Evolutionary conservation across 1,140 invertebrate genomes (phyloP), one percentile per base, ranked within the genome.

Genomic region (Drosophila bipectinata): DNA sequence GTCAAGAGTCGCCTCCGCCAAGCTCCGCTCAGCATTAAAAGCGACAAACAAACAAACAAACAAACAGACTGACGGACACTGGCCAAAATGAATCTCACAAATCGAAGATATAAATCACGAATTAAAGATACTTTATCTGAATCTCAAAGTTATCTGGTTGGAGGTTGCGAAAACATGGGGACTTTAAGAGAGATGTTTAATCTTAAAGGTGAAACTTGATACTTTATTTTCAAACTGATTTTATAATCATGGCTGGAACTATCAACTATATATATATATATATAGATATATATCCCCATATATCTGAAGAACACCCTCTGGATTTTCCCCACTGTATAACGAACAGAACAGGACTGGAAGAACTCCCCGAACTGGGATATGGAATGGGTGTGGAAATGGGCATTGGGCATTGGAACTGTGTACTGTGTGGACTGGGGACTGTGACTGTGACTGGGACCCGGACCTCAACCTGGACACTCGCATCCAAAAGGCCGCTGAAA

Each of bases 11-110:
- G 78, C 67, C 77, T 68, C 57, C 57, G 64, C 72, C 64, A 39
- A 15, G 14, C 37, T 41, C 37, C 44, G 64, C 49, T 55, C 66
- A 68, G 81, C 83, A 88, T 88, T 88, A 88, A 88, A 88, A 85
- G 82, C 83, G 83, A 88, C 83, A 88, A 88, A 88, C 83, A 88
- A 87, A 88, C 83, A 88, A 87, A 85, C 82, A 64, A 21, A 47
- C 44, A 2, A 18, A 44, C 41, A 44, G 15, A 15, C 41, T 15
- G 60, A 82, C 53, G 58, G 60, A 71, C 41, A 69, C 53, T 67
- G 55, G 4, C 28, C 15, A 12, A 61, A 61, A 60, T 18, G 63
- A 59, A 48, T 34, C 7, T 2, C 47, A 26, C 14, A 63, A 34
- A 67, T 34, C 10, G 15, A n/a, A 12, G n/a, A 15, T 41, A 26